Conservation (phyloP, 2,797 vertebrate genomes). For the Xiphophorus birchmanni region DNA sequence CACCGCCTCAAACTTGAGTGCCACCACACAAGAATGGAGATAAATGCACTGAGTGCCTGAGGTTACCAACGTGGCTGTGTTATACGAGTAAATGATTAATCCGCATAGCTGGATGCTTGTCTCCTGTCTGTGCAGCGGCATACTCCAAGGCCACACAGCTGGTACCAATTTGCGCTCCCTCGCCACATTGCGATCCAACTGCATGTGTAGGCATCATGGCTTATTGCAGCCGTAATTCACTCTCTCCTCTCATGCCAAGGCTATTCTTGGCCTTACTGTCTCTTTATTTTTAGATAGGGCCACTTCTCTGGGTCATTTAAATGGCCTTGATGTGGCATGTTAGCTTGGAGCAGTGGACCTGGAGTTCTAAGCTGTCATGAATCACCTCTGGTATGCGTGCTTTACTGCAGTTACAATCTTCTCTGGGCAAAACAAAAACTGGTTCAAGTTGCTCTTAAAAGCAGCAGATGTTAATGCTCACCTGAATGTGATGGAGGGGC, state of each 20-base stretch:
- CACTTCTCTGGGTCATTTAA: slow-evolving; percentile 79
- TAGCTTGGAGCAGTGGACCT: slow-evolving; percentile 52
- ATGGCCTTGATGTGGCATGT: slow-evolving; percentile 71
- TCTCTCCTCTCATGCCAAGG: slow-evolving; percentile 75
- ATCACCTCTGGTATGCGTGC: slow-evolving; percentile 47
- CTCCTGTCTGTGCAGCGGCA: slow-evolving; percentile 76
- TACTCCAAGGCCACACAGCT: slow-evolving; percentile 83
- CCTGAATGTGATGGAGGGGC: slow-evolving; percentile 40
- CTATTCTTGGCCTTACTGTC: slow-evolving; percentile 80
- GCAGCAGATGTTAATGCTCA: slow-evolving; percentile 62
- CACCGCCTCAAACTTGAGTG: slow-evolving; percentile 54
- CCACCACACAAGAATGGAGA: slow-evolving; percentile 78
- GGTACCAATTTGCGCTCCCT: slow-evolving; percentile 83
- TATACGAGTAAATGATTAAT: slow-evolving; percentile 85
- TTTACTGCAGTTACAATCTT: slow-evolving; percentile 35
- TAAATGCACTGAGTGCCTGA: slow-evolving; percentile 81
- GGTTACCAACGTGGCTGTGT: slow-evolving; percentile 80
- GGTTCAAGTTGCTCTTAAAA: slow-evolving; percentile 46
- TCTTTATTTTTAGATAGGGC: slow-evolving; percentile 81
- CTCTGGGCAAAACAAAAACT: slow-evolving; percentile 27
- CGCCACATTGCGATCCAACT: slow-evolving; percentile 73
- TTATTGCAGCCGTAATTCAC: slow-evolving; percentile 82
- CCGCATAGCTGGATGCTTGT: slow-evolving; percentile 79
- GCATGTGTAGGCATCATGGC: slow-evolving; percentile 80
- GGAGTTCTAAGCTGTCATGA: slow-evolving; percentile 53